Conservation (phyloP, 2,797 vertebrate genomes). For the Lagocephalus sceleratus region DNA sequence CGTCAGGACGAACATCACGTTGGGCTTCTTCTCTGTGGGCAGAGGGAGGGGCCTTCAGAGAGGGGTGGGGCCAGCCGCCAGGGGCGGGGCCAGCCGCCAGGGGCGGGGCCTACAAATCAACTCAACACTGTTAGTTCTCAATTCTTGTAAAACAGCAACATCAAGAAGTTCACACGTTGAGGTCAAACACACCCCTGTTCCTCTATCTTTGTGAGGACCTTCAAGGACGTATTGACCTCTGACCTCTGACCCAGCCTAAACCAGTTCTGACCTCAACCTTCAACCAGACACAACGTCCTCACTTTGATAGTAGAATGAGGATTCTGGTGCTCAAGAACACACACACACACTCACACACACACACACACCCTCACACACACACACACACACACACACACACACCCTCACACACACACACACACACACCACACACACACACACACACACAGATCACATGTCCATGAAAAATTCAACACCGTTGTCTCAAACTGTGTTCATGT, state of each 20-base stretch:
- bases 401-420: too few species aligned
- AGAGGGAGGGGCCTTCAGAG: neutral
- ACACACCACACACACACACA: slow-evolving; percentile 21
- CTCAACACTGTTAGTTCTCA: too few species aligned
- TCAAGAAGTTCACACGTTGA: too few species aligned
- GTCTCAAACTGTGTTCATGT: too few species aligned
- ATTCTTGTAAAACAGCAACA: neutral
- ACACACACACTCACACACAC: slow-evolving; percentile 19
- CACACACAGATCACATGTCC: slow-evolving; percentile 73
- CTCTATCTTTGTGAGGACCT: too few species aligned
- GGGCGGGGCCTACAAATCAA: too few species aligned
- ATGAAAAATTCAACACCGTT: slow-evolving; percentile 73
- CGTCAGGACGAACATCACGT: slow-evolving; percentile 89
- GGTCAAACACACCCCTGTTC: too few species aligned
- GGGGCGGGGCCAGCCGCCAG: neutral
- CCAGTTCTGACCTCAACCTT: too few species aligned
- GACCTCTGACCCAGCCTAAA: too few species aligned
- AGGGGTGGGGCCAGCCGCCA: neutral
- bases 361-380: neutral
- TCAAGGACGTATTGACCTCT: neutral
- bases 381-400: slow-evolving; percentile 31
- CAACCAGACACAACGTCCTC: too few species aligned
- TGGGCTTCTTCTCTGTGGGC: slow-evolving; percentile 85
- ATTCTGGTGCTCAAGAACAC: neutral
- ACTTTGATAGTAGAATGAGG: too few species aligned